These are phyloP conservation scores for Drosophila oshimai DNA, from an alignment of 1,140 invertebrate species.

Conservation along the genomic window DNA sequence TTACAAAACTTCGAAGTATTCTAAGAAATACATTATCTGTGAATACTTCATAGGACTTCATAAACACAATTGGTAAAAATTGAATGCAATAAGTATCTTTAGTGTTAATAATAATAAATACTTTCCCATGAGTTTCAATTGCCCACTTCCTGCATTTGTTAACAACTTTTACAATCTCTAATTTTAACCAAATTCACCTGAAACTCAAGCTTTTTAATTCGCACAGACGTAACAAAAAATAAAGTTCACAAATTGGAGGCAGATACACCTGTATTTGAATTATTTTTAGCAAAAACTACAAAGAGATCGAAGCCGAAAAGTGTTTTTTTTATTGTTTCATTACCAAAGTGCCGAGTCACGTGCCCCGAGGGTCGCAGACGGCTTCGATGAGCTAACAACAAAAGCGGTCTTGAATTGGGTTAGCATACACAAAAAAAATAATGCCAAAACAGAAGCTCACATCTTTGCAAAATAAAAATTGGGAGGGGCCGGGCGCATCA, in stretches of 20 bases:
- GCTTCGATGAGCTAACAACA: constrained; percentile 57
- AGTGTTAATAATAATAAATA: neutral
- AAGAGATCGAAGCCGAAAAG: constrained; percentile 40
- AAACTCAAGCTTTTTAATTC: neutral
- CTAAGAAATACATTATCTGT: neutral
- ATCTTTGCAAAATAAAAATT: neutral
- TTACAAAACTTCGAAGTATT: neutral
- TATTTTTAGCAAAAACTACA: constrained; percentile 60
- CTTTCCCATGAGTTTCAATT: neutral
- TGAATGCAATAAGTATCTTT: no score
- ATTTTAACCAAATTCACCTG: neutral
- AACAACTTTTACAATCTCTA: constrained; percentile 20
- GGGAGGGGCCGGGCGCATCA: constrained; percentile 11
- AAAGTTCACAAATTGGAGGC: neutral
- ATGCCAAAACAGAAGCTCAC: constrained; percentile 42
- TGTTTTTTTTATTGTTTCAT: constrained; percentile 30
- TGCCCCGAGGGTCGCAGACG: constrained; percentile 47
- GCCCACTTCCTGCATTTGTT: neutral
- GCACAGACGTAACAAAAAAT: neutral
- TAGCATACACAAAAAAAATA: constrained; percentile 25
- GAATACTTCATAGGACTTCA: no score
- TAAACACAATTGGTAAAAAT: no score
- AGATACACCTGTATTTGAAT: constrained; percentile 22
- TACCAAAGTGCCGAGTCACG: constrained; percentile 62
- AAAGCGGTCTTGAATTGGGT: constrained; percentile 25